These are phyloP conservation scores for Drosophila acutilabella DNA, from an alignment of 2,888 invertebrate genomes.

Conservation along the genomic window DNA sequence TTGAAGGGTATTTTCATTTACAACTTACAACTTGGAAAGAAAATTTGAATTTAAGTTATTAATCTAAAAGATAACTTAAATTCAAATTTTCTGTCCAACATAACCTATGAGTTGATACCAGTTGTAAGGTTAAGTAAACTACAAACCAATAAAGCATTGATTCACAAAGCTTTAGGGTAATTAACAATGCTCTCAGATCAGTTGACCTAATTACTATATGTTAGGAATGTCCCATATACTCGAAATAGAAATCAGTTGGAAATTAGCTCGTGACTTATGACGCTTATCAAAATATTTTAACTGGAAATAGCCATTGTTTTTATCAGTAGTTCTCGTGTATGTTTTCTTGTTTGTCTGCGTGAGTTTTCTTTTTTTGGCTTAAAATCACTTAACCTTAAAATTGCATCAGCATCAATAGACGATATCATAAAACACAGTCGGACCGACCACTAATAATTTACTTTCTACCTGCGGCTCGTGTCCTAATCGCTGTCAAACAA, in stretches of 20 bases:
- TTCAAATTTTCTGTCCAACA: no score
- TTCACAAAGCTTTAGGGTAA: neutral
- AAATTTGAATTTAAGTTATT: no score
- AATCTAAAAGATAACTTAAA: no score
- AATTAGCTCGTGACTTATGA: conserved; percentile 25
- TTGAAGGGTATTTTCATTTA: no score
- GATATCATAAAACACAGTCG: conserved; percentile 10
- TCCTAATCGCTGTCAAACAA: conserved; percentile 52
- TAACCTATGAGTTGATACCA: no score
- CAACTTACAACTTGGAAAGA: no score
- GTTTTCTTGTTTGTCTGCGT: neutral
- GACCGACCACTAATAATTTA: conserved; percentile 23
- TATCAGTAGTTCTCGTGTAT: conserved; percentile 11
- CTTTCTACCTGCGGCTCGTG: conserved; percentile 40
- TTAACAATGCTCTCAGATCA: conserved; percentile 7
- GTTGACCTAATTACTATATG: conserved; percentile 17
- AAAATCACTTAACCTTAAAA: conserved; percentile 34
- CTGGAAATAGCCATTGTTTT: conserved; percentile 17
- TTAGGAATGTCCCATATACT: neutral
- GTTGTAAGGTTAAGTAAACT: no score
- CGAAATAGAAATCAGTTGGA: conserved; percentile 12
- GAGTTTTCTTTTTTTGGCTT: neutral
- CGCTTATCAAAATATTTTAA: conserved; percentile 22
- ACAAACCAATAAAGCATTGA: neutral
- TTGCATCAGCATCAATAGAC: conserved; percentile 42